These are phyloP conservation scores for Pristionchus japonicus DNA, from an alignment of 2,888 invertebrate species.

Conservation along the genomic window DNA sequence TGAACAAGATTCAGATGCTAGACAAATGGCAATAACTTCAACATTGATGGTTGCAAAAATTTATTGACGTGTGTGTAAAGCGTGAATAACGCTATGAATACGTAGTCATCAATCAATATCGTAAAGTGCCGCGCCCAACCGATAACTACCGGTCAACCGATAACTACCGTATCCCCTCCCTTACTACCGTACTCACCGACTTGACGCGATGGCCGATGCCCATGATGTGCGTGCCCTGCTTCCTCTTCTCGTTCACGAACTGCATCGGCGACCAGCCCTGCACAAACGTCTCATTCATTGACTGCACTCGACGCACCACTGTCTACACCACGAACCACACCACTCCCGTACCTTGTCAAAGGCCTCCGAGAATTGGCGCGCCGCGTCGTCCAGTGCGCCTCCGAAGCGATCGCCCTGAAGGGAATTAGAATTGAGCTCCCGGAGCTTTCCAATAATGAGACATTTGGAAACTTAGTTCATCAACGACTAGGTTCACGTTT, in stretches of 20 bases:
- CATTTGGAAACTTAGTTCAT: too few species aligned
- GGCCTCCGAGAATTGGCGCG: constrained; percentile 95
- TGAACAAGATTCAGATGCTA: too few species aligned
- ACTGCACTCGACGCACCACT: constrained; percentile 1
- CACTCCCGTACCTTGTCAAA: constrained; percentile 84
- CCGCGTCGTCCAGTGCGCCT: constrained; percentile 97
- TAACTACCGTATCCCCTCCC: background rate
- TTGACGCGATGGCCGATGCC: constrained; percentile 94
- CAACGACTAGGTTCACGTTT: background rate
- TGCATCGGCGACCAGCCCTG: constrained; percentile 84
- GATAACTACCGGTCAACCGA: background rate
- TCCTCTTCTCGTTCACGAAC: constrained; percentile 97
- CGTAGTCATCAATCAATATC: too few species aligned
- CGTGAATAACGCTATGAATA: too few species aligned
- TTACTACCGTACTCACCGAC: constrained; percentile 78
- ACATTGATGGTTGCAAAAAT: too few species aligned
- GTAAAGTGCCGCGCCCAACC: too few species aligned
- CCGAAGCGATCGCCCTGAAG: constrained; percentile 95
- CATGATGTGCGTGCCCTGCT: constrained; percentile 97
- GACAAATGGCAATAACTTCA: too few species aligned
- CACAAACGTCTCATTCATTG: background rate
- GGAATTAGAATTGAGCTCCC: too few species aligned
- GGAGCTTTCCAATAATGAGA: too few species aligned
- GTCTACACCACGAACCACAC: constrained; percentile 79
- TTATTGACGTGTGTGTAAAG: too few species aligned